phyloP scores from a whole-genome alignment of 2,113 vertebrate species.

The Embiotoca jacksoni region DNA sequence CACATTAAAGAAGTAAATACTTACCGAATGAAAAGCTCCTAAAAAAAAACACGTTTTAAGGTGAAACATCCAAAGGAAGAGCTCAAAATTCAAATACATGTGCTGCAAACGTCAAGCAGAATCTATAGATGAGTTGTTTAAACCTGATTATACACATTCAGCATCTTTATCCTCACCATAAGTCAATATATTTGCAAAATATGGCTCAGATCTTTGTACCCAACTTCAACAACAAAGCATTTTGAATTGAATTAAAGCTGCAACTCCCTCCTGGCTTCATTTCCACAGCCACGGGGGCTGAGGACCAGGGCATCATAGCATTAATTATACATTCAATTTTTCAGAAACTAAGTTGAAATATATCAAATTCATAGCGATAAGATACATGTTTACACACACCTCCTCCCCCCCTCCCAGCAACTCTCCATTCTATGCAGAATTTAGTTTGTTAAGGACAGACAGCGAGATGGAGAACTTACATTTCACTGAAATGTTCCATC shows the following conservation, averaged over 20 bases:
- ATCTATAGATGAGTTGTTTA: not conserved
- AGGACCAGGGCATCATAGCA: not conserved
- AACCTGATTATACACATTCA: conserved; percentile 10
- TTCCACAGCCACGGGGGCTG: not conserved
- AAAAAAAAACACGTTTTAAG: not conserved
- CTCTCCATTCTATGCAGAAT: conserved; percentile 3
- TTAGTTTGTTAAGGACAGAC: conserved; percentile 6
- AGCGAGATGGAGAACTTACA: not conserved
- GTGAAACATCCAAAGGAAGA: not conserved
- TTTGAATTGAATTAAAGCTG: not conserved
- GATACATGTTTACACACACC: no score
- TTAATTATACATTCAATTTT: not conserved
- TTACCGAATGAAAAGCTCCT: no score
- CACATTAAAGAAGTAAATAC: no score
- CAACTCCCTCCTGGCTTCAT: not conserved
- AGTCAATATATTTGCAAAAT: conserved; percentile 13
- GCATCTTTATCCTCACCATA: not conserved
- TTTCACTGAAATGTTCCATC: conserved; percentile 31
- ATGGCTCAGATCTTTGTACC: not conserved
- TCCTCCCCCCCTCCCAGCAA: not conserved
- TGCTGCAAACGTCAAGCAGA: not conserved
- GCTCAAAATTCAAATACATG: not conserved
- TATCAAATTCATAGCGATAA: no score
- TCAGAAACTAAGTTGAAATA: not conserved
- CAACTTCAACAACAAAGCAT: not conserved